A percentile compares a stretch with the other conserved stretches of the same genome.
Conservation (phyloP, 2,888 invertebrate genomes). For the Drosophila parthenogenetica region DNA sequence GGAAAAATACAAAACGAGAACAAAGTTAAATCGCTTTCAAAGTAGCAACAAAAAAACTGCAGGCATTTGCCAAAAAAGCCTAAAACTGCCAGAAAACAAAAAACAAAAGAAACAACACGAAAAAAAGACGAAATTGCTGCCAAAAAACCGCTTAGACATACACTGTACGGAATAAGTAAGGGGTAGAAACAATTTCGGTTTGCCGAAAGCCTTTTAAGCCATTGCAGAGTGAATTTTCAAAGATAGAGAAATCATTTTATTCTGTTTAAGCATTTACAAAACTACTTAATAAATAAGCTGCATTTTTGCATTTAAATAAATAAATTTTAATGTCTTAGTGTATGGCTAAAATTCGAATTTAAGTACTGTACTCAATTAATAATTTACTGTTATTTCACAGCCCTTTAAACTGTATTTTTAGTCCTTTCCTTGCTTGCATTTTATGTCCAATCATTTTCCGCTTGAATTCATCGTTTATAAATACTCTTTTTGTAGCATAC, state of each 20-base stretch:
- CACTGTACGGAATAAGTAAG: conserved; percentile 41
- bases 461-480: conserved; percentile 20
- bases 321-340: no score
- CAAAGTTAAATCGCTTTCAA: conserved; percentile 22
- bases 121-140: conserved; percentile 27
- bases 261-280: no score
- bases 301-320: no score
- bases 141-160: conserved; percentile 59
- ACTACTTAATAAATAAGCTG: no score
- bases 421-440: background rate
- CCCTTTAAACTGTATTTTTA: background rate
- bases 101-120: conserved; percentile 12
- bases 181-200: background rate
- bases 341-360: no score
- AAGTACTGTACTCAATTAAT: background rate
- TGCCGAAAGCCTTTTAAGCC: background rate
- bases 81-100: conserved; percentile 33
- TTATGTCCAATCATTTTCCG: conserved; percentile 17
- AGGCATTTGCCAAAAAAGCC: conserved; percentile 40
- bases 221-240: conserved; percentile 1
- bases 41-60: conserved; percentile 36
- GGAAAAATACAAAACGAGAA: conserved; percentile 18
- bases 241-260: background rate
- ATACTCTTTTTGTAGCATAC: conserved; percentile 21
- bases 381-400: background rate